Evolutionary conservation across 2,797 vertebrate species (phyloP).

Genomic region (Sebastes iracundus): DNA sequence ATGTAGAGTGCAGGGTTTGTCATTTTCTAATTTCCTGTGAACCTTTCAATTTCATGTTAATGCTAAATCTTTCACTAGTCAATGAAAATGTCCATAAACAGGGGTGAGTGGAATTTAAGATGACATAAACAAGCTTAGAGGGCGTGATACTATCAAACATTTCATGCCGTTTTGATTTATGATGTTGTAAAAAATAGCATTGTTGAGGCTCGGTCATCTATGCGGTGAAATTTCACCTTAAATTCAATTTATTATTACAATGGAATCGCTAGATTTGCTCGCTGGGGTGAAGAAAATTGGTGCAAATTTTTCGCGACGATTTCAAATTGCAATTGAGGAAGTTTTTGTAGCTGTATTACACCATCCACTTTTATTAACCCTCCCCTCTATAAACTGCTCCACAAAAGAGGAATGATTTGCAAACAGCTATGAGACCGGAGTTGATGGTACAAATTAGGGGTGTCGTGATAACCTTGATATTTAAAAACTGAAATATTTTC

Average conservation of each 20-base stretch:
- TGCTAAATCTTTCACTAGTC: not conserved
- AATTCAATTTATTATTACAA: not conserved
- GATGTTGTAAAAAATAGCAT: not conserved
- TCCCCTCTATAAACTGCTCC: not conserved
- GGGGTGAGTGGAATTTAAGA: not conserved
- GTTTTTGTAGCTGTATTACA: not conserved
- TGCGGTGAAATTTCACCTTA: not conserved
- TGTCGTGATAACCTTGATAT: too few species aligned
- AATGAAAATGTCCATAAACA: not conserved
- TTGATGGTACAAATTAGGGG: not conserved
- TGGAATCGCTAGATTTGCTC: not conserved
- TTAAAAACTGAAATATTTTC: too few species aligned
- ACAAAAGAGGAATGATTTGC: not conserved
- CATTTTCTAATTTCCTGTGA: constrained; percentile 19
- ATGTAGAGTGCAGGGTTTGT: constrained; percentile 5
- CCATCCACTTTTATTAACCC: not conserved
- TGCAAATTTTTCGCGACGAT: not conserved
- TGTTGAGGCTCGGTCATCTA: not conserved
- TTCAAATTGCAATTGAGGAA: not conserved
- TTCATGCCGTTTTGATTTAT: not conserved
- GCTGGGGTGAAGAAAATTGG: not conserved
- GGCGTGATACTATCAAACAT: not conserved
- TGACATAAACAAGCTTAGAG: not conserved
- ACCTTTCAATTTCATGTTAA: constrained; percentile 3
- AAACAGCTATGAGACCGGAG: not conserved